Base-by-base conservation (phyloP, 2,113 vertebrate species). In the Tinamus guttatus region DNA sequence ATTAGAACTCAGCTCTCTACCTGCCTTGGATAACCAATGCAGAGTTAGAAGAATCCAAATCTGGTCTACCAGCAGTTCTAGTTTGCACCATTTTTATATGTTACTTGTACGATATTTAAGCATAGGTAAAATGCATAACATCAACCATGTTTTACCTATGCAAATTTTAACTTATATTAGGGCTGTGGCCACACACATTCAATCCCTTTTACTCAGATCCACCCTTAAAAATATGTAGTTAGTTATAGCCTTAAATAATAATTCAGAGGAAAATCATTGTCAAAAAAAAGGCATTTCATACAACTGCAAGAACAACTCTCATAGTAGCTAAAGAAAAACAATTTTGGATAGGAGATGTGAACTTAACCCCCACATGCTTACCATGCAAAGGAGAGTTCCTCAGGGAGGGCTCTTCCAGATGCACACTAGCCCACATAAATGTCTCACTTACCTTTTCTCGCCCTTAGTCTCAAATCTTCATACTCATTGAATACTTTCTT, bases 261-360 rank as follows among this genome's bases (percentile, higher is more conserved):
- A 49, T 32, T 62, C 27, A 49, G 62, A 67, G 32, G 8, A 51
- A 54, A 68, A 65, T 47, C 1, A 3, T 1, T 20, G 6, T 24
- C 13, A 41, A 84, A 84, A 94, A 51, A 74, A 24, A 2, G 0
- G 7, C 43, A 10, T 63, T 15, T 16, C 2, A 0, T 18, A 47
- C 4, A 43, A 10, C 8, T 34, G 27, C 17, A 58, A 11, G 1
- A 74, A 69, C 59, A 91, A 77, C 13, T 68, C 27, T 67, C 25
- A 5, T 13, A 15, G 2, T 83, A 62, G 2, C 15, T 30, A n/a
- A n/a, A n/a, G n/a, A n/a, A n/a, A n/a, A n/a, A 9, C 1, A 63
- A 1, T 63, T 89, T 78, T 17, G 12, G 25, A 78, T 4, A 2
- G 11, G 13, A 80, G 13, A 43, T 34, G 2, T 16, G 34, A 79